Conservation (phyloP, 2,797 vertebrate species). For the Falco rusticolus region DNA sequence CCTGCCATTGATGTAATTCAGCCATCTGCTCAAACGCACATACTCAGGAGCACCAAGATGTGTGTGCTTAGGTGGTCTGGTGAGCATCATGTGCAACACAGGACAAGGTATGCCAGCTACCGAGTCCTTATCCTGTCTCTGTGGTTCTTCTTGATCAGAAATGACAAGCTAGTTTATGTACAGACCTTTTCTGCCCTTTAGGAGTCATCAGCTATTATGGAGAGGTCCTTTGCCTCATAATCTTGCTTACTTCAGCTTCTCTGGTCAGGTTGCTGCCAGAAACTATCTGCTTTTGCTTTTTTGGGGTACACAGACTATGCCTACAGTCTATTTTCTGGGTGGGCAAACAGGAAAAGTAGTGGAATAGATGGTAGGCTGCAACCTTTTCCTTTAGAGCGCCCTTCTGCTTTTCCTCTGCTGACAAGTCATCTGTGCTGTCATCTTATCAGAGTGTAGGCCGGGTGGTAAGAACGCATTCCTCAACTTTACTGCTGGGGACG, state of each 20-base stretch:
- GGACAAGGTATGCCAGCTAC: not conserved
- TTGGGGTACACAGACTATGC: rapidly evolving
- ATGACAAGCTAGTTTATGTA: not conserved
- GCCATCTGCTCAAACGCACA: not conserved
- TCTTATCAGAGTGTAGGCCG: not conserved
- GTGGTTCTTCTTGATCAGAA: not conserved
- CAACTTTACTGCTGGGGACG: not conserved
- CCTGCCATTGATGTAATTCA: not conserved
- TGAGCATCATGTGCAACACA: rapidly evolving
- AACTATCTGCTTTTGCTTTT: not conserved
- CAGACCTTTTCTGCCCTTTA: not conserved
- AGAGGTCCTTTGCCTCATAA: not conserved
- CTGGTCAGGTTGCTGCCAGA: not conserved
- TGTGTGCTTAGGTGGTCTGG: not conserved
- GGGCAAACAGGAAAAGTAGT: not conserved
- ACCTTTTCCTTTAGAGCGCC: not conserved
- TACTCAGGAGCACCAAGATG: not conserved
- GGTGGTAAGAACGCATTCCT: not conserved
- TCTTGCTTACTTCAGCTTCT: not conserved
- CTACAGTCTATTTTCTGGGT: not conserved
- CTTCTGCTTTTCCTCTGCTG: slow-evolving; percentile 5
- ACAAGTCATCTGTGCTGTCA: not conserved
- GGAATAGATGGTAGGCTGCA: not conserved
- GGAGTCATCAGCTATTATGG: not conserved
- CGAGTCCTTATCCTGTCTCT: not conserved